Evolutionary conservation across 2,113 vertebrate species (phyloP), one percentile per base, ranked within the genome.

Genomic region (Scopus umbretta): DNA sequence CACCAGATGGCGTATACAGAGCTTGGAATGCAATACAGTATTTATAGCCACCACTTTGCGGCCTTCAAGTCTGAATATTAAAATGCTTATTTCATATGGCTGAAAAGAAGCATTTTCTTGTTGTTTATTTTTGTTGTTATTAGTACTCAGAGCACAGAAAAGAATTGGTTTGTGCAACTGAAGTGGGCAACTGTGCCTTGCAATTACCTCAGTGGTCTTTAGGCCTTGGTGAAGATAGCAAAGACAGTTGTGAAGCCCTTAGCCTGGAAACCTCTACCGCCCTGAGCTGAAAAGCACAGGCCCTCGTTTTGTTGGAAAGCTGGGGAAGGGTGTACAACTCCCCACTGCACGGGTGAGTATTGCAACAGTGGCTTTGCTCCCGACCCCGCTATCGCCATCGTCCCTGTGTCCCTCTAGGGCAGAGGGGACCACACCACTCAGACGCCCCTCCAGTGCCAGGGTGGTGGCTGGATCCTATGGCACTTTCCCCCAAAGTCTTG

Each of bases 1-100:
- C 92, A 84, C 71, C 92, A 93, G 88, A 92, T 96, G 91, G 94
- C 74, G 87, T 83, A 82, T 95, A 68, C 52, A 79, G 67, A 97
- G 85, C 36, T 96, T 82, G 73, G 68, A 92, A 85, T 76, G 62
- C 45, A 75, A 76, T 40, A 42, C 86, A 91, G 63, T 81, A 93
- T 78, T 96, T 94, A 91, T 88, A 95, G 91, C 65, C 50, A 93
- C 71, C 32, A 93, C 70, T 95, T 92, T 91, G 49, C 0, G 9
- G 50, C 62, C 50, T 66, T 94, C 86, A 95, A 96, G 58, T 61
- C n/a, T 85, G 56, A 91, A 34, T 89, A 82, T 94, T 89, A 71
- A 87, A 79, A 80, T 79, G 27, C 23, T 90, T 92, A 66, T 58
- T 81, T 88, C 45, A 59, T 61, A 50, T 6, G 43, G 49, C 21